Evolutionary conservation across 2,888 invertebrate genomes (phyloP).

Genomic region (Platycnemis pennipes): DNA sequence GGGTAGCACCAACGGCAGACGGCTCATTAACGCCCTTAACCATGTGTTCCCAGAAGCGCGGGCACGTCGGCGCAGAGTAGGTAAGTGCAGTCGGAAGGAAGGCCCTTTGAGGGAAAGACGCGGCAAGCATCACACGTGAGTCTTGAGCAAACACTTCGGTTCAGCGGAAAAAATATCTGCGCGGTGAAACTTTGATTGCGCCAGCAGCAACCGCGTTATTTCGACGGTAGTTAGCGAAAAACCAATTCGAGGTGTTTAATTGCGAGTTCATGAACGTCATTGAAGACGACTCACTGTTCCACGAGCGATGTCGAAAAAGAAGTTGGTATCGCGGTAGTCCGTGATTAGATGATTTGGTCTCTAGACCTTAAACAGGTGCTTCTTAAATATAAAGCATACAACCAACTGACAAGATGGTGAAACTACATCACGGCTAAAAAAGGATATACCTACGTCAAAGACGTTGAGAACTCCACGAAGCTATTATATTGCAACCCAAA

Average conservation of each 20-base stretch:
- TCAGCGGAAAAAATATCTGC: background rate
- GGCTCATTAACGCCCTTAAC: slow-evolving; percentile 11
- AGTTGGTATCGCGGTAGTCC: background rate
- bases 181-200: background rate
- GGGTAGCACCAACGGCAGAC: background rate
- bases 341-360: background rate
- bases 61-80: background rate
- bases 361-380: background rate
- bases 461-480: background rate
- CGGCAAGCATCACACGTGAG: background rate
- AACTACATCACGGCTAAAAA: too few relatives aligned
- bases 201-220: background rate
- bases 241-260: background rate
- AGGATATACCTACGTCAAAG: too few relatives aligned
- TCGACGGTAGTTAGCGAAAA: background rate
- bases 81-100: background rate
- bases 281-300: background rate
- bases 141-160: background rate
- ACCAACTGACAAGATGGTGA: background rate
- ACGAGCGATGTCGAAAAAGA: background rate
- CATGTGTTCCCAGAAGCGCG: background rate
- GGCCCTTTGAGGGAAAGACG: background rate
- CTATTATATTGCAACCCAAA: background rate
- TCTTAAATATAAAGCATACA: background rate
- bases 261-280: background rate